Conservation (phyloP, 30 jellyfish, hydroid and myxozoan species). For the Hydra vulgaris region DNA sequence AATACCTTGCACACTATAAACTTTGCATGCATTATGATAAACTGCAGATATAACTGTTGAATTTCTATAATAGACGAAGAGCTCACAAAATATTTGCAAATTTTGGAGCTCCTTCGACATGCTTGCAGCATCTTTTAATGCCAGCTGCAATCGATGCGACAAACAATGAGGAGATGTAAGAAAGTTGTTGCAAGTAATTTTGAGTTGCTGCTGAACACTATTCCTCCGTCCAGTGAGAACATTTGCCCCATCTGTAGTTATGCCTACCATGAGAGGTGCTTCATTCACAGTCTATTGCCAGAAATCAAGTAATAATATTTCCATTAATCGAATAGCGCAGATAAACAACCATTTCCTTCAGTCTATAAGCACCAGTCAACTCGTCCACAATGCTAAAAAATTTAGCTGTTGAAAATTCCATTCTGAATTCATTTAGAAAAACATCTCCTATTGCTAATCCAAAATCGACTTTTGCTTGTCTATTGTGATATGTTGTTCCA, state of each 20-base stretch:
- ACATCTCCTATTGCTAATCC: neutral
- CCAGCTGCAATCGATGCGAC: no score
- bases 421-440: slow-evolving; percentile 5
- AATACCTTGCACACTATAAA: no score
- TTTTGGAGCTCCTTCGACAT: no score
- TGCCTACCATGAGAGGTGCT: neutral
- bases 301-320: slow-evolving; percentile 4
- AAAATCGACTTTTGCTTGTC: neutral
- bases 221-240: neutral
- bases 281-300: neutral
- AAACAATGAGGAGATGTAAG: no score
- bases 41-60: no score
- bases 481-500: no score
- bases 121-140: no score
- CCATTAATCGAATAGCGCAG: slow-evolving; percentile 9
- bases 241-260: neutral
- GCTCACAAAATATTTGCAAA: no score
- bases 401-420: neutral
- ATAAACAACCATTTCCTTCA: neutral
- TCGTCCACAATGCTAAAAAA: neutral
- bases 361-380: neutral
- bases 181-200: neutral
- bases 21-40: no score
- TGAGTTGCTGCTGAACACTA: neutral
- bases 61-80: no score